phyloP scores from a whole-genome alignment of 1,140 invertebrate genomes.

The Pseudomyrmex pallidus region DNA sequence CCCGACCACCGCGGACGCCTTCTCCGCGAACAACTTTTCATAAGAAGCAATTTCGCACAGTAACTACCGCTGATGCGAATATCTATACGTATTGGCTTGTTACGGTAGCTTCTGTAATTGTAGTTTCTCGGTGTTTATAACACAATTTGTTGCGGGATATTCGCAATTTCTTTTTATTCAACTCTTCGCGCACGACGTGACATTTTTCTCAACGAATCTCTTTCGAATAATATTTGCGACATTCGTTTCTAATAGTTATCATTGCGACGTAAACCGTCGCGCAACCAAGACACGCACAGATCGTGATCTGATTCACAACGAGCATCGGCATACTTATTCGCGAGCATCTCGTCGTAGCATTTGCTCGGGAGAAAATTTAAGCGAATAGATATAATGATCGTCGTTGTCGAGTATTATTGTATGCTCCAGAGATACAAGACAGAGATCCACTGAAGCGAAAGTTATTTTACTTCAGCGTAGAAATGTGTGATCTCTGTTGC shows the following conservation, averaged over 20 bases:
- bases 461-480: conserved; percentile 64
- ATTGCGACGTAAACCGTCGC: conserved; percentile 23
- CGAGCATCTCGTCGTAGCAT: conserved; percentile 39
- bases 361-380: conserved; percentile 63
- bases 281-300: conserved; percentile 29
- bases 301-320: conserved; percentile 68
- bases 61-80: conserved; percentile 69
- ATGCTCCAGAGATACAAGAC: neutral
- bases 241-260: neutral
- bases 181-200: neutral
- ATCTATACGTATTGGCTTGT: conserved; percentile 52
- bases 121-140: conserved; percentile 13
- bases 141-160: neutral
- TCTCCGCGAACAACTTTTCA: conserved; percentile 76
- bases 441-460: conserved; percentile 39
- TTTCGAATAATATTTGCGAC: conserved; percentile 2
- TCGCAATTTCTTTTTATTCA: conserved; percentile 11
- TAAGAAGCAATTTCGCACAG: conserved; percentile 80
- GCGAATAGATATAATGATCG: conserved; percentile 23
- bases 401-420: conserved; percentile 30
- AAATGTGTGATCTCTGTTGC: conserved; percentile 27
- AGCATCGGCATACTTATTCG: conserved; percentile 52
- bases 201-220: neutral
- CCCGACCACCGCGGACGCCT: conserved; percentile 46
- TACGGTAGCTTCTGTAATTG: conserved; percentile 43